Conservation (phyloP, 2,113 vertebrate genomes). For the Apteryx owenii region DNA sequence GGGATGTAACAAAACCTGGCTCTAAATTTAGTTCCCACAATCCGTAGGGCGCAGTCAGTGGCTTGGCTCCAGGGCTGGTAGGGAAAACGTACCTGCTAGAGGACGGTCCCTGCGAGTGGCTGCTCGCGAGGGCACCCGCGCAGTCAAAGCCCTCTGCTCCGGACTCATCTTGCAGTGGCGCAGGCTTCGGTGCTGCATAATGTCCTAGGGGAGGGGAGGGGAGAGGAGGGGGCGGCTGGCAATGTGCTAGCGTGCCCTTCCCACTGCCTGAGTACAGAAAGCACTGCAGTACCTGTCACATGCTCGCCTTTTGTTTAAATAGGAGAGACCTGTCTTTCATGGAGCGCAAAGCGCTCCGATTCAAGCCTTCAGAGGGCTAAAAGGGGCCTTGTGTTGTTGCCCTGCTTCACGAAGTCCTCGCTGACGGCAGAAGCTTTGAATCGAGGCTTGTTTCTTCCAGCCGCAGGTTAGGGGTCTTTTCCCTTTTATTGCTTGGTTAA, state of each 20-base stretch:
- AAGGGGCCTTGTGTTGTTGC: not conserved
- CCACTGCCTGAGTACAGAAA: not conserved
- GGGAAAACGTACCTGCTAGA: not conserved
- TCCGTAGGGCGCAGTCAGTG: not conserved
- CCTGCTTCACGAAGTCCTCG: fast-evolving
- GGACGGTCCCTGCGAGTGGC: not conserved
- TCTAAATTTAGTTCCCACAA: conserved; percentile 5
- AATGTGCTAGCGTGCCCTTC: not conserved
- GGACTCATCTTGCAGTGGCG: not conserved
- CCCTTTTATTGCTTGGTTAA: not conserved
- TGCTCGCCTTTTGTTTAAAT: not conserved
- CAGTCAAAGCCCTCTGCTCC: not conserved
- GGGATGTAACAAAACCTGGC: conserved; percentile 5
- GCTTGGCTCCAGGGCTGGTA: not conserved
- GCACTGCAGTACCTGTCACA: not conserved
- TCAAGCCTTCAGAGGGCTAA: not conserved
- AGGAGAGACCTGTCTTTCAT: not conserved
- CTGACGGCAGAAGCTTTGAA: not conserved
- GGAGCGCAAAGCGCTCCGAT: fast-evolving
- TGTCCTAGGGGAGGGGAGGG: not conserved
- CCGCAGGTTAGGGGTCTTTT: not conserved
- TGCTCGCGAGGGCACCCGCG: not conserved
- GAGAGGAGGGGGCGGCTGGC: not conserved
- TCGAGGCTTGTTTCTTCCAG: not conserved
- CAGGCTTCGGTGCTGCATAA: not conserved